These are phyloP conservation scores for Coregonus ussuriensis DNA, from an alignment of 2,797 vertebrate genomes.

Conservation along the genomic window DNA sequence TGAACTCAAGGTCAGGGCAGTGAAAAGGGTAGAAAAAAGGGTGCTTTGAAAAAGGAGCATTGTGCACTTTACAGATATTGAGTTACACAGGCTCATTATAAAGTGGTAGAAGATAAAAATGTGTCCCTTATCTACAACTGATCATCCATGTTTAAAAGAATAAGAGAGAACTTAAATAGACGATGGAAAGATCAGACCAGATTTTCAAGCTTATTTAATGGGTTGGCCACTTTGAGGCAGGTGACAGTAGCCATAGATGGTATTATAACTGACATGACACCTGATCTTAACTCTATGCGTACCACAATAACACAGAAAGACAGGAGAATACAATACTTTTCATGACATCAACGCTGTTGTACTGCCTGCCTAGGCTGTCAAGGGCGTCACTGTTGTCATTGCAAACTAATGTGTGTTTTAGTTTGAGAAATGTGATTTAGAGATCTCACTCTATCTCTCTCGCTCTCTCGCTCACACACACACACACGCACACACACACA, in stretches of 20 bases:
- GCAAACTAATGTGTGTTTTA: not conserved
- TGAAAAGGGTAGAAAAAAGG: not conserved
- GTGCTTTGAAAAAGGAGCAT: not conserved
- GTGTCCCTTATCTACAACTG: not conserved
- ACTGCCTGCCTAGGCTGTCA: not conserved
- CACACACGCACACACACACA: conserved; percentile 23
- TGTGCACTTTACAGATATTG: not conserved
- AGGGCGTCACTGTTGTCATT: not conserved
- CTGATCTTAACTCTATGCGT: conserved; percentile 3
- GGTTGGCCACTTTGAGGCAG: not conserved
- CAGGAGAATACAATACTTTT: conserved; percentile 26
- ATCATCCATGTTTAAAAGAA: not conserved
- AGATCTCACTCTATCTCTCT: not conserved
- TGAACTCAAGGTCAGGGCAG: conserved; percentile 12
- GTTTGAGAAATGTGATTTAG: not conserved
- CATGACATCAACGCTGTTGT: not conserved
- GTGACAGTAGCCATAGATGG: not conserved
- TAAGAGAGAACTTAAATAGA: not conserved
- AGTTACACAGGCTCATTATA: conserved; percentile 15
- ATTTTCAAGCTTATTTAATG: conserved; percentile 17
- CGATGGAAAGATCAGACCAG: not conserved
- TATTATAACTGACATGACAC: conserved; percentile 8
- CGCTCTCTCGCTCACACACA: not conserved
- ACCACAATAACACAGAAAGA: conserved; percentile 22
- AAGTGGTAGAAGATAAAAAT: not conserved